These are phyloP conservation scores for Cepphus grylle DNA, from an alignment of 2,113 vertebrate genomes.

Conservation along the genomic window DNA sequence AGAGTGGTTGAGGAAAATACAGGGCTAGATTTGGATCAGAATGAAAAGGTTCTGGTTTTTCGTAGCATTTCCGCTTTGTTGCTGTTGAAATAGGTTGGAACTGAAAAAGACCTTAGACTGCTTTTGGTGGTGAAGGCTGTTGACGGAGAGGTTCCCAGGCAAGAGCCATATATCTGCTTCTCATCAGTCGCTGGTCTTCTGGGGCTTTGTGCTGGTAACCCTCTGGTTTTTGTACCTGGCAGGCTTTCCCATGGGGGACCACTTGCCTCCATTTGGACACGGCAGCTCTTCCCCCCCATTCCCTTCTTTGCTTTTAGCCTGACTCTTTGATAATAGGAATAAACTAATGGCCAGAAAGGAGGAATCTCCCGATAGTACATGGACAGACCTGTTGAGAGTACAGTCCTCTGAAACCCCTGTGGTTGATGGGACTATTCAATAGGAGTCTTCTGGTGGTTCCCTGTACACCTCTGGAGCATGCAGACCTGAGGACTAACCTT, in stretches of 20 bases:
- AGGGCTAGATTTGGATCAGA: neutral
- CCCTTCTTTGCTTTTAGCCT: neutral
- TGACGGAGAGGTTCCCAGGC: neutral
- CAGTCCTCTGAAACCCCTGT: neutral
- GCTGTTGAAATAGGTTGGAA: neutral
- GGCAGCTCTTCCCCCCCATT: neutral
- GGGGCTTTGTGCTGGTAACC: too few relatives aligned
- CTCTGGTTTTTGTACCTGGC: neutral
- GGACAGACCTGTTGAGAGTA: neutral
- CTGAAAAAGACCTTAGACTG: neutral
- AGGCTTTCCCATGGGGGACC: neutral
- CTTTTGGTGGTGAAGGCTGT: neutral
- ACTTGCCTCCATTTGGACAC: accelerated
- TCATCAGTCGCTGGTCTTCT: accelerated
- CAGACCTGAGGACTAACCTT: neutral
- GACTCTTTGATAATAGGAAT: accelerated
- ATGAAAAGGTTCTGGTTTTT: neutral
- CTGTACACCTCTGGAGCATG: neutral
- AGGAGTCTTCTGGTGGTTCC: neutral
- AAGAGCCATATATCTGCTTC: accelerated
- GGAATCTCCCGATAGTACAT: neutral
- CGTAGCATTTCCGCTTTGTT: neutral
- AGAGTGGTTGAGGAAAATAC: neutral
- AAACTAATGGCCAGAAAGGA: neutral
- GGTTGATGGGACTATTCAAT: too few relatives aligned